A percentile compares a stretch with the other conserved stretches of the same genome.
Conservation (phyloP, 30 jellyfish, hydroid and myxozoan species). For the Pelagia noctiluca region DNA sequence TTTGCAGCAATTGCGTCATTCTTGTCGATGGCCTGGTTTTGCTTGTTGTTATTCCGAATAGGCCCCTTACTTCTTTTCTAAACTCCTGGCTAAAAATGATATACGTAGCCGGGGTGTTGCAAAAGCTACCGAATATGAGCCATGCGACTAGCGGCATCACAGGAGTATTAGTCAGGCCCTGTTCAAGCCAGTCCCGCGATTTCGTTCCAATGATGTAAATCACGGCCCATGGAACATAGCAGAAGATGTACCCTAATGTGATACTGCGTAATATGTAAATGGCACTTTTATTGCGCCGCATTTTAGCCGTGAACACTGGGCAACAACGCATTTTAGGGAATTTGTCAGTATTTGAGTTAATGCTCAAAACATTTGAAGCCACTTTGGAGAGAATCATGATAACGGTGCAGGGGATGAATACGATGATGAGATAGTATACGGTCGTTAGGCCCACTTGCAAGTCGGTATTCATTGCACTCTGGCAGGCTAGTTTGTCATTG, state of each 20-base stretch:
- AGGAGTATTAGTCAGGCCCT: neutral
- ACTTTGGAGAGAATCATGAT: constrained; percentile 18
- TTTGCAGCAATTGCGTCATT: too few species aligned
- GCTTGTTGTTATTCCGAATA: constrained; percentile 16
- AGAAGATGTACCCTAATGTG: constrained; percentile 33
- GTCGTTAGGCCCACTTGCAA: neutral
- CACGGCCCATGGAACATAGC: constrained; percentile 64
- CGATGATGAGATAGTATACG: neutral
- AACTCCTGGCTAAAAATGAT: constrained; percentile 58
- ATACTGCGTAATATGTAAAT: constrained; percentile 57
- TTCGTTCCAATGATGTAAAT: constrained; percentile 2
- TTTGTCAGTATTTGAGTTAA: constrained; percentile 23
- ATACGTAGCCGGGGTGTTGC: constrained; percentile 65
- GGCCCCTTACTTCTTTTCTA: constrained; percentile 40
- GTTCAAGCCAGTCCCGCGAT: neutral
- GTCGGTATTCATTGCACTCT: neutral
- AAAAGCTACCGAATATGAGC: constrained; percentile 56
- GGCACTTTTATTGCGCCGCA: constrained; percentile 61
- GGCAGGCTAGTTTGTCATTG: constrained; percentile 19
- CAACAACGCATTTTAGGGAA: neutral
- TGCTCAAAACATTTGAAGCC: constrained; percentile 28
- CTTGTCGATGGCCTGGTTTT: too few species aligned
- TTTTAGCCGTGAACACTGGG: constrained; percentile 43
- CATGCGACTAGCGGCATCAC: constrained; percentile 30
- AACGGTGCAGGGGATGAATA: constrained; percentile 20